phyloP scores from a whole-genome alignment of 2,888 invertebrate genomes.

The Pseudococcus longispinus region DNA sequence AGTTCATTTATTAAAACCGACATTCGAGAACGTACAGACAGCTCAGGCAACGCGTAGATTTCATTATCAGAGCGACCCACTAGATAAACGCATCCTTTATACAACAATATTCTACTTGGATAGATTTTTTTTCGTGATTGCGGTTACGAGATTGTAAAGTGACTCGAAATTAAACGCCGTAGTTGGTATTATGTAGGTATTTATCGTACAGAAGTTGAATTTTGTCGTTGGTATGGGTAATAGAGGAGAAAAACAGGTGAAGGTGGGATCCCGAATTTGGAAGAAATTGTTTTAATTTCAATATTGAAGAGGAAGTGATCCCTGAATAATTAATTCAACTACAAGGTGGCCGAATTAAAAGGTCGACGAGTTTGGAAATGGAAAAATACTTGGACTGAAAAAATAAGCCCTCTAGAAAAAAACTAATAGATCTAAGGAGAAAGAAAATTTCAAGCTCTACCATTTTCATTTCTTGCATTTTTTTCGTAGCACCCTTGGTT shows the following conservation, averaged over 20 bases:
- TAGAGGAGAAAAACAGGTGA: neutral
- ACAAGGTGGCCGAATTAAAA: too few species aligned
- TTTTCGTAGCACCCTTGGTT: too few species aligned
- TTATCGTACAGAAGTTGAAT: neutral
- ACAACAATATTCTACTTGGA: neutral
- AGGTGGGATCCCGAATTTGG: too few species aligned
- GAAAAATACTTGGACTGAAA: too few species aligned
- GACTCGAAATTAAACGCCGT: neutral
- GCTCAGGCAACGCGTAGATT: slow-evolving; percentile 20
- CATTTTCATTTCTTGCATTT: too few species aligned
- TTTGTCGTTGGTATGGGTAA: neutral
- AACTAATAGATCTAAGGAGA: too few species aligned
- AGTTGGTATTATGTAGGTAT: neutral
- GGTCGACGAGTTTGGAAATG: too few species aligned
- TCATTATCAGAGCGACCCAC: slow-evolving; percentile 17
- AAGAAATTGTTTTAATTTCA: too few species aligned
- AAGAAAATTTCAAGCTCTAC: too few species aligned
- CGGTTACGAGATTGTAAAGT: neutral
- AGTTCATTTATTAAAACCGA: slow-evolving; percentile 47
- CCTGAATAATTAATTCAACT: too few species aligned
- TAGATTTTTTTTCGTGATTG: slow-evolving; percentile 10
- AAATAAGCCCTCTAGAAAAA: too few species aligned
- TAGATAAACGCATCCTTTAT: slow-evolving; percentile 26
- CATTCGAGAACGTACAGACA: slow-evolving; percentile 10
- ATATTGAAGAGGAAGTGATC: too few species aligned